Evolutionary conservation across 2,113 vertebrate species (phyloP), one percentile per base, ranked within the genome.

Genomic region (Syngnathus floridae): DNA sequence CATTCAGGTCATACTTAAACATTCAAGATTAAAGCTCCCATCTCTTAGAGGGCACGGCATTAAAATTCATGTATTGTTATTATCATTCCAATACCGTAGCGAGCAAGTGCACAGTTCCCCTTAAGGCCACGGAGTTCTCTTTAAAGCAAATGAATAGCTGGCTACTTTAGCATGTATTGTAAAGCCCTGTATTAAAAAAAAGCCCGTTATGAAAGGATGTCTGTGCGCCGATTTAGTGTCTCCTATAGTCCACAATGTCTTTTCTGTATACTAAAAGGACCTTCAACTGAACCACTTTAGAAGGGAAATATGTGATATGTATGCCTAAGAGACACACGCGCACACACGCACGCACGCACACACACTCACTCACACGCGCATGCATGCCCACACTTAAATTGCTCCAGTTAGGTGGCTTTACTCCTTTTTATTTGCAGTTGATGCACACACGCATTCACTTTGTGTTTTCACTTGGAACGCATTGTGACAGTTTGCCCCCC

Each of bases 61-160:
- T 78, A 78, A 84, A 79, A 85, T 87, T 86, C 71, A 87, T 79
- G 67, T 77, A 73, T 70, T 74, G 37, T 61, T 61, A 76, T 77
- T 75, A 75, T 71, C 80, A 79, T 85, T 85, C 77, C 76, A 73
- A 62, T 68, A 59, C 54, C 73, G 72, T 68, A 78, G 72, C 56
- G 17, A 26, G 65, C 74, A 51, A 61, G 13, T 64, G 72, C 69
- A 64, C 55, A 66, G 60, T 71, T 83, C 75, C 77, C 74, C 77
- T 78, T 75, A 66, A 83, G 82, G 83, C 81, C 79, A 83, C 69
- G 70, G 65, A 61, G 65, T 80, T 73, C 71, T 77, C 74, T 83
- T 83, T 73, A 82, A 88, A 82, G 82, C 37, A 84, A 76, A 79
- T 78, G 69, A 73, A 73, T 81, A 79, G 65, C 67, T 57, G 70